Evolutionary conservation across 37 sponge, comb jelly and placozoan genomes (phyloP).

Genomic region (Chondrilla cf. caribensis): DNA sequence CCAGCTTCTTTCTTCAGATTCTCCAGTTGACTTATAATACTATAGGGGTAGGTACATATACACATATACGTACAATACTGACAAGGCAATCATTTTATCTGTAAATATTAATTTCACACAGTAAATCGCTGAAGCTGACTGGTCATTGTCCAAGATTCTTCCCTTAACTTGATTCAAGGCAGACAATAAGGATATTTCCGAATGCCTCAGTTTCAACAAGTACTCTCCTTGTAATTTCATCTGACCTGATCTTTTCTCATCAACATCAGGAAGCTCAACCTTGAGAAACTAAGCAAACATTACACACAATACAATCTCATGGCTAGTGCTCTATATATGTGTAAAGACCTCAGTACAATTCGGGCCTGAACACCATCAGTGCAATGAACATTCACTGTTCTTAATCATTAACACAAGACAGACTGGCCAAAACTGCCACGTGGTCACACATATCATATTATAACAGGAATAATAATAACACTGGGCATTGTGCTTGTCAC

Average conservation of each 20-base stretch:
- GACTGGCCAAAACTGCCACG: too few species aligned
- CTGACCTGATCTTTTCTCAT: conserved; percentile 93
- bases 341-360: too few species aligned
- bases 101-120: too few species aligned
- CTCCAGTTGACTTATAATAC: conserved; percentile 90
- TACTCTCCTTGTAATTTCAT: conserved; percentile 95
- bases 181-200: conserved; percentile 88
- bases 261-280: conserved; percentile 92
- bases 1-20: conserved; percentile 96
- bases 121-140: too few species aligned
- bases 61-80: background rate
- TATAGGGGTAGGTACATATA: too few species aligned
- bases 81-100: background rate
- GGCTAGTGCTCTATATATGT: too few species aligned
- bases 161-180: conserved; percentile 97
- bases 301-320: too few species aligned
- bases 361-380: too few species aligned
- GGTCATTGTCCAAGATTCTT: conserved; percentile 86
- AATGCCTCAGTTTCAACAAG: conserved; percentile 81
- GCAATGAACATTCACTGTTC: too few species aligned
- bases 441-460: background rate
- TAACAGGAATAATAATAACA: too few species aligned
- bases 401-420: too few species aligned
- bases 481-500: too few species aligned
- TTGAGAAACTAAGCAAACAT: conserved; percentile 45